Conservation (phyloP, 1,140 invertebrate genomes). For the Drosophila funebris region DNA sequence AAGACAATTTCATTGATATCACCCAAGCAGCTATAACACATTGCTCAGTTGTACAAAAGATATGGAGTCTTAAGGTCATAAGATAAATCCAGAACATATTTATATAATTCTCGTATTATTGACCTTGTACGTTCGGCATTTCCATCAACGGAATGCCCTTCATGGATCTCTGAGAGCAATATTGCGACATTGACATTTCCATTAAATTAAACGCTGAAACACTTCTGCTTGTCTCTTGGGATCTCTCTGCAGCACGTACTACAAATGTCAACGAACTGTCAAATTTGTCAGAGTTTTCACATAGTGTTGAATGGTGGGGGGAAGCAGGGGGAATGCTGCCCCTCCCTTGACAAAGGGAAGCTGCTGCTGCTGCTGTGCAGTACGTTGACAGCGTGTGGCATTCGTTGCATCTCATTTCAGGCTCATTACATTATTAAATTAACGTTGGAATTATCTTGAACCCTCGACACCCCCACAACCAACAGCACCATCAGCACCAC, state of each 20-base stretch:
- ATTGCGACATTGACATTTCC: slow-evolving; percentile 65
- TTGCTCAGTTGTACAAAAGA: no score
- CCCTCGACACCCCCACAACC: background rate
- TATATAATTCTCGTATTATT: background rate
- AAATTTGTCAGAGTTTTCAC: slow-evolving; percentile 60
- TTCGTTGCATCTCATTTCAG: slow-evolving; percentile 37
- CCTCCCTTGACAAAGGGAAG: background rate
- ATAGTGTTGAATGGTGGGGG: background rate
- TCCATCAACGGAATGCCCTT: slow-evolving; percentile 14
- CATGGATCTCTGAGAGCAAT: slow-evolving; percentile 19
- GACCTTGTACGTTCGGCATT: slow-evolving; percentile 1
- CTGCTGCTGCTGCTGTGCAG: background rate
- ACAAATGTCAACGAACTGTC: slow-evolving; percentile 73
- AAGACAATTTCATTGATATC: background rate
- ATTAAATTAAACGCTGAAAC: slow-evolving; percentile 39
- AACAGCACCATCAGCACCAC: background rate
- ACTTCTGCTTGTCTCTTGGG: background rate
- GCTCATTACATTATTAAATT: slow-evolving; percentile 68
- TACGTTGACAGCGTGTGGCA: slow-evolving; percentile 23
- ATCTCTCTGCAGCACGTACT: slow-evolving; percentile 26
- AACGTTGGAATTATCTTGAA: slow-evolving; percentile 44
- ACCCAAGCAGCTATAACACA: background rate
- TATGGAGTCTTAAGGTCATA: no score
- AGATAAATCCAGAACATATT: background rate
- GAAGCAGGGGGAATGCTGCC: background rate